Evolutionary conservation across 1,140 invertebrate genomes (phyloP).

Genomic region (Grapholita molesta): DNA sequence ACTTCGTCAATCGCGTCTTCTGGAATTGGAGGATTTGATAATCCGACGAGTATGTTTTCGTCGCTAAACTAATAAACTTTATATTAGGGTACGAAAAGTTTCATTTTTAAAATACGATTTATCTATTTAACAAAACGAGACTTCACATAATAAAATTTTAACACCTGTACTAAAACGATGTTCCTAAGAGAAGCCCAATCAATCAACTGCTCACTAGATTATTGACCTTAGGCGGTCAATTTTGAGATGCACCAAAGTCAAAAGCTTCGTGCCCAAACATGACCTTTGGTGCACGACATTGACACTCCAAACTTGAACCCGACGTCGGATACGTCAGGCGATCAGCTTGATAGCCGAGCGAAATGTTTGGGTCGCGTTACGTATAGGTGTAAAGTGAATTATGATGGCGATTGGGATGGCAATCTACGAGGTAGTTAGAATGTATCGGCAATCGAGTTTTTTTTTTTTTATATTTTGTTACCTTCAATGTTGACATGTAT

Average conservation of each 20-base stretch:
- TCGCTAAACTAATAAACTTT: too few species aligned
- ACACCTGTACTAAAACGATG: background rate
- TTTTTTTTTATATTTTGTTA: too few species aligned
- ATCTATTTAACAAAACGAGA: too few species aligned
- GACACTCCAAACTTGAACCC: conserved; percentile 9
- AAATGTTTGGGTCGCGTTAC: background rate
- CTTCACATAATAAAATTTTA: background rate
- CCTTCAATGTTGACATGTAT: too few species aligned
- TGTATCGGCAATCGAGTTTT: background rate
- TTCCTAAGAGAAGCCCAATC: background rate
- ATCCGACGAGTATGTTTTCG: too few species aligned
- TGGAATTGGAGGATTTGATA: too few species aligned
- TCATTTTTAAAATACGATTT: too few species aligned
- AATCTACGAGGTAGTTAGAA: background rate
- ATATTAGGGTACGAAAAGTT: too few species aligned
- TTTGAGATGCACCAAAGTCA: background rate
- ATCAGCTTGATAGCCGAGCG: background rate
- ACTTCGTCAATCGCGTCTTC: too few species aligned
- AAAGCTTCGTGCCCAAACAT: conserved; percentile 1
- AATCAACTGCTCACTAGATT: background rate
- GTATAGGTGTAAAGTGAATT: background rate
- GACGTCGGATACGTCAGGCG: conserved; percentile 4
- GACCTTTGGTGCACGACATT: conserved; percentile 8
- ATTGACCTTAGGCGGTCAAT: background rate
- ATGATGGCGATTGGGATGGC: background rate